These are phyloP conservation scores for Leptodactylus fallax DNA, from an alignment of 2,797 vertebrate species.

Conservation along the genomic window DNA sequence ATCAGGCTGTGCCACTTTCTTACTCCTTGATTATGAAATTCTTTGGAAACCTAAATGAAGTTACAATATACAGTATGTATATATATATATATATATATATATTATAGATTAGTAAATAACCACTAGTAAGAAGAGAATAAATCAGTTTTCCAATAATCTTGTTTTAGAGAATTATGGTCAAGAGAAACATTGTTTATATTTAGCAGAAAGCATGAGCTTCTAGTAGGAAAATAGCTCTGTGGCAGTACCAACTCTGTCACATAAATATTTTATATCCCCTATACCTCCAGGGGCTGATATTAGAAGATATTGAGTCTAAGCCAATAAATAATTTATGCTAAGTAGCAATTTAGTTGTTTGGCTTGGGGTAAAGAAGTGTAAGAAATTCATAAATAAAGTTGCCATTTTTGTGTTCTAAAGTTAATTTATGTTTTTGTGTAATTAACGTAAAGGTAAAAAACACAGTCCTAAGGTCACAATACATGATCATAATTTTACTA, in stretches of 20 bases:
- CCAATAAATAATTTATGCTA: slow-evolving; percentile 98
- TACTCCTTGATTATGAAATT: neutral
- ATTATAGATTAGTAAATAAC: slow-evolving; percentile 10
- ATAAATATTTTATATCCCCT: slow-evolving; percentile 87
- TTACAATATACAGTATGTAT: neutral
- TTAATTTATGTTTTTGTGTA: slow-evolving; percentile 85
- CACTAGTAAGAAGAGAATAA: slow-evolving; percentile 11
- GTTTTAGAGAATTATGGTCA: slow-evolving; percentile 82
- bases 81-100: slow-evolving; percentile 67
- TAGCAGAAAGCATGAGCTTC: slow-evolving; percentile 86
- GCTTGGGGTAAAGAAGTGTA: slow-evolving; percentile 87
- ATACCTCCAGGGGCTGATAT: slow-evolving; percentile 84
- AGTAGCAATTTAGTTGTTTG: slow-evolving; percentile 97
- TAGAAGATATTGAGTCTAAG: slow-evolving; percentile 88
- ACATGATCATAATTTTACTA: slow-evolving; percentile 77
- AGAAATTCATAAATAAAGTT: slow-evolving; percentile 92
- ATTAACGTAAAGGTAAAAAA: slow-evolving; percentile 82
- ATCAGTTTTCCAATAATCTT: slow-evolving; percentile 62
- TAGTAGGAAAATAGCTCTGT: slow-evolving; percentile 82
- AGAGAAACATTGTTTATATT: slow-evolving; percentile 83
- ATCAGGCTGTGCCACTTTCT: neutral
- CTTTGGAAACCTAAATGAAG: neutral
- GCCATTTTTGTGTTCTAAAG: slow-evolving; percentile 81
- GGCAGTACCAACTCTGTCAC: slow-evolving; percentile 78
- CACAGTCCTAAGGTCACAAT: slow-evolving; percentile 79